These are phyloP conservation scores for Gorsachius goisagi DNA, from an alignment of 2,113 vertebrate genomes.

Conservation along the genomic window DNA sequence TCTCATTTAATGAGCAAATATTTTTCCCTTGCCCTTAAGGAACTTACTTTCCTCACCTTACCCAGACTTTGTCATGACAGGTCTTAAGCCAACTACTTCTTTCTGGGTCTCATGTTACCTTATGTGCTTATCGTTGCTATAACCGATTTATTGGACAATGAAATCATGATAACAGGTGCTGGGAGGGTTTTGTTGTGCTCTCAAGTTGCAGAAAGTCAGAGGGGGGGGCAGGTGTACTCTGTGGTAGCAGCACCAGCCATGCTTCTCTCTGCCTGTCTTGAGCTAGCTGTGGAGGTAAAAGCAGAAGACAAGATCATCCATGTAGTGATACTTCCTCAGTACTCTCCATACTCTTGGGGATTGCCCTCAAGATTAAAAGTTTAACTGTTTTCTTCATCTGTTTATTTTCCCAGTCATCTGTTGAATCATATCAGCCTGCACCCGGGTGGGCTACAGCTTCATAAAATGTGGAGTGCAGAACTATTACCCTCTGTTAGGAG, in stretches of 20 bases:
- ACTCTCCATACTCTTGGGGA: rapidly evolving
- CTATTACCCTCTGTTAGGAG: neutral
- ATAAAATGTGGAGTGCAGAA: neutral
- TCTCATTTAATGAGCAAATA: neutral
- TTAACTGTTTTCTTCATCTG: neutral
- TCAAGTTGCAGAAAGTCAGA: neutral
- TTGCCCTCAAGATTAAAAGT: neutral
- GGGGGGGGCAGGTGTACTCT: neutral
- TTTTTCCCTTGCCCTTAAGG: neutral
- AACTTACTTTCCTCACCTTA: neutral
- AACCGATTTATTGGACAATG: neutral
- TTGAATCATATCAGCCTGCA: neutral
- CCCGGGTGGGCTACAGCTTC: neutral
- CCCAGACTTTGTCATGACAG: neutral
- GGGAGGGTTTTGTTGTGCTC: neutral
- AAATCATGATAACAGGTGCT: neutral
- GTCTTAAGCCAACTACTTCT: neutral
- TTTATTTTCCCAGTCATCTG: neutral
- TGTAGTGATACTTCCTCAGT: neutral
- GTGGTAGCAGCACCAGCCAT: neutral
- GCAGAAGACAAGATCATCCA: neutral
- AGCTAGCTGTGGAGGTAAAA: neutral
- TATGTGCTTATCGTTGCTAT: neutral
- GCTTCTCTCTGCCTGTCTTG: neutral
- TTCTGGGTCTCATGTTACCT: neutral